Evolutionary conservation across 2,888 invertebrate species (phyloP), one percentile per base, ranked within the genome.

Genomic region (Trachelus stipa): DNA sequence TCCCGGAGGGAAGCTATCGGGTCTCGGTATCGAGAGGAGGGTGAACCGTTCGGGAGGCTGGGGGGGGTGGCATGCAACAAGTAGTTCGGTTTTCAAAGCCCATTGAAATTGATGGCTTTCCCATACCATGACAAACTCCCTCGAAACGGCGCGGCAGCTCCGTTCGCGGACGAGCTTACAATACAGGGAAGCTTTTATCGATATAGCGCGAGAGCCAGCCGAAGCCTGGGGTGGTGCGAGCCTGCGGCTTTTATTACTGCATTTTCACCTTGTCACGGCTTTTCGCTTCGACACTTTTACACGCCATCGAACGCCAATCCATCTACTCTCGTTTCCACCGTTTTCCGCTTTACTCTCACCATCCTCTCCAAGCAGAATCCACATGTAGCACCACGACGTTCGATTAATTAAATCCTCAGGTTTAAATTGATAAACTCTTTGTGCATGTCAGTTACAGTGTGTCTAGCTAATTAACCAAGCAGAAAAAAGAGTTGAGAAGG

Each of bases 71-170:
- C 86, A 89, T 89, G 91, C 91, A 91, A 91, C 91, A 91, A 91
- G 91, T 91, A 88, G 91, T 91, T 91, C 89, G 91, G 91, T 91
- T 91, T 91, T 91, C 91, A 91, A 91, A 91, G 91, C 90, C 91
- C 91, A 91, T 91, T 91, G 90, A 91, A 91, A 91, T 91, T 91
- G 91, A 91, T 91, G 91, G 91, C 91, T 91, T 91, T 91, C 91
- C 91, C 91, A 91, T 91, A 91, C 91, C 91, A 88, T 88, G 88
- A 88, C 88, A 86, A 87, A 86, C 84, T 84, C 85, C 83, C 82
- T 80, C 82, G 77, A 79, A 77, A 77, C 73, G 79, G 80, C 83
- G 83, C 81, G 82, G 81, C 81, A 84, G 88, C 87, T 87, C 85
- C 84, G 85, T 84, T 86, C 87, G 87, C 86, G 86, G 86, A 87